Conservation (phyloP, 2,888 invertebrate genomes). For the Cremastinae sp. region DNA sequence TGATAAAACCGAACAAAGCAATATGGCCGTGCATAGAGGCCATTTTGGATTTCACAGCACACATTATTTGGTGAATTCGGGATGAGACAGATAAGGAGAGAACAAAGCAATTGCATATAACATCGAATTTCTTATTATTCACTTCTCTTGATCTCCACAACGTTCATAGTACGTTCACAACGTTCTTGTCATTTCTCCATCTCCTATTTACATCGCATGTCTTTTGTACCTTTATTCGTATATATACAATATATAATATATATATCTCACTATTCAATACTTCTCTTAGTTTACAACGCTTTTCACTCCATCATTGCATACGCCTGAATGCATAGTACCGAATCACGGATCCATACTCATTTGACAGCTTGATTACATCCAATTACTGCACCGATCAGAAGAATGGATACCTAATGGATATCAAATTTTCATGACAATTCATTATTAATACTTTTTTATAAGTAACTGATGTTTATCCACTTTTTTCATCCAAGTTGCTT, state of each 20-base stretch:
- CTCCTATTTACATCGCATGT: not conserved
- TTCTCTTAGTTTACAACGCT: conserved; percentile 4
- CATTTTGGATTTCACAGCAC: conserved; percentile 30
- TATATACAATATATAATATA: too few species aligned
- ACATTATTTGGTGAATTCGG: conserved; percentile 40
- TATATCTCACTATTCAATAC: too few species aligned
- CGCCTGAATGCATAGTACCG: conserved; percentile 18
- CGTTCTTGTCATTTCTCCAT: not conserved
- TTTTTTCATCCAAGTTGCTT: too few species aligned
- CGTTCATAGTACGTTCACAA: conserved; percentile 7
- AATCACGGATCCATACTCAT: conserved; percentile 45
- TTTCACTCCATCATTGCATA: conserved; percentile 35
- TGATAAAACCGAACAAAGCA: conserved; percentile 41
- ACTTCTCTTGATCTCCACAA: not conserved
- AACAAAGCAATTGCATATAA: conserved; percentile 41
- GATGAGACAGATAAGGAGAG: conserved; percentile 35
- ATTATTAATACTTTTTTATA: too few species aligned
- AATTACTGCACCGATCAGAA: too few species aligned
- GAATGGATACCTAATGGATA: too few species aligned
- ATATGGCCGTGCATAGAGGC: conserved; percentile 23
- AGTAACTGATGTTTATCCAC: too few species aligned
- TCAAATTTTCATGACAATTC: too few species aligned
- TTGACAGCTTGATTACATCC: conserved; percentile 42
- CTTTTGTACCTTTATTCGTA: not conserved
- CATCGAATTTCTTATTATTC: conserved; percentile 4